A percentile compares a stretch with the other conserved stretches of the same genome.
Conservation (phyloP, 1,140 invertebrate species). For the Sipha flava region DNA sequence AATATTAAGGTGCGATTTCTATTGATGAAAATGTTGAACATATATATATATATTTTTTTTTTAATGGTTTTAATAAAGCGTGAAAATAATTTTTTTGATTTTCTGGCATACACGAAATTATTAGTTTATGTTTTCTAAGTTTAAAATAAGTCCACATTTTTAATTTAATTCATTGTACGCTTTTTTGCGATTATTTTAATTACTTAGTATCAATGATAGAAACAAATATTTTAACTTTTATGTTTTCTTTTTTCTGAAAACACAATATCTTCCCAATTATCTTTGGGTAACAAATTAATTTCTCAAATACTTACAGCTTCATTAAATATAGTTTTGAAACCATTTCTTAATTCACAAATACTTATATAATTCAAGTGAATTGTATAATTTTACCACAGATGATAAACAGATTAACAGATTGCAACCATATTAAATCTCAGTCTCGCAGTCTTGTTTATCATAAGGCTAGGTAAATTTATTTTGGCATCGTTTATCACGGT, state of each 20-base stretch:
- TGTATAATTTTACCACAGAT: neutral
- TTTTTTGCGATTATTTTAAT: neutral
- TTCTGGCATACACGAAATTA: neutral
- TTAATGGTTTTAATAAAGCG: neutral
- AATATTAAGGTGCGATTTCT: neutral
- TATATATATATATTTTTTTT: neutral
- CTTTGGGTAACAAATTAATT: neutral
- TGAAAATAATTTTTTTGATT: neutral
- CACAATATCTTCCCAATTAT: neutral
- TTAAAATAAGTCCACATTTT: neutral
- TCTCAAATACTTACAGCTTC: neutral
- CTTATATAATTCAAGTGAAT: neutral
- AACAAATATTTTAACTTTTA: neutral
- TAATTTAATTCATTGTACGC: neutral
- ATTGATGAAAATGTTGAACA: neutral
- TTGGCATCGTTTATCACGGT: no score
- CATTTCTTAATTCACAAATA: neutral
- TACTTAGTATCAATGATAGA: neutral
- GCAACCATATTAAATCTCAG: no score
- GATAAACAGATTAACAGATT: neutral
- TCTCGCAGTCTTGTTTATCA: no score
- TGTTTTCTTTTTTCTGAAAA: neutral
- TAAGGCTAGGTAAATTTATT: no score
- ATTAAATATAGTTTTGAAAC: neutral
- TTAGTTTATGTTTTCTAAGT: neutral